phyloP scores from a whole-genome alignment of 2,113 vertebrate species.

The Emberiza fucata region DNA sequence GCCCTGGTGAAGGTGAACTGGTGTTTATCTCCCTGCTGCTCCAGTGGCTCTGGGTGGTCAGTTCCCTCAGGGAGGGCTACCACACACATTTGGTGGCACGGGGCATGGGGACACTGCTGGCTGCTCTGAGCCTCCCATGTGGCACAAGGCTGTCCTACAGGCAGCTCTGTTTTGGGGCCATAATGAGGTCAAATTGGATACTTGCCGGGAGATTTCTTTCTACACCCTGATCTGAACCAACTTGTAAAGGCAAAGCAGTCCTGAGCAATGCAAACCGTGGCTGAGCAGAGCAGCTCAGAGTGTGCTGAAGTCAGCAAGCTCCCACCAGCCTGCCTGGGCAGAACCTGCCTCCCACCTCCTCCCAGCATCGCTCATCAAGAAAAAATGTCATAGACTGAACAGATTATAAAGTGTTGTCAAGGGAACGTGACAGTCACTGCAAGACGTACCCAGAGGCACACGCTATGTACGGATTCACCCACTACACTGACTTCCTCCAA shows the following conservation, averaged over 20 bases:
- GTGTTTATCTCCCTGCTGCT: background rate
- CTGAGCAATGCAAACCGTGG: fast-evolving
- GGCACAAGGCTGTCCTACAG: background rate
- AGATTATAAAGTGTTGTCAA: conserved; percentile 35
- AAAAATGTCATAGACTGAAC: conserved; percentile 1
- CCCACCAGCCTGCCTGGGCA: background rate
- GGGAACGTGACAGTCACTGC: conserved; percentile 32
- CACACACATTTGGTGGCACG: fast-evolving
- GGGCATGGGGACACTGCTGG: fast-evolving
- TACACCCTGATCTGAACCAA: background rate
- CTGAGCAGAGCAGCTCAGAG: background rate
- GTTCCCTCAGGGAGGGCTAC: background rate
- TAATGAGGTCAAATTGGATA: background rate
- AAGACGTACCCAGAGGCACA: background rate
- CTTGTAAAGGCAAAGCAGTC: background rate
- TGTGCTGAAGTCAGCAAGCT: background rate
- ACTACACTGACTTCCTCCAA: background rate
- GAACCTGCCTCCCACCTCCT: conserved; percentile 30
- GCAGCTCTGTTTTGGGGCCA: background rate
- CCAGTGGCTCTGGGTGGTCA: background rate
- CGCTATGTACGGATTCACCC: fast-evolving
- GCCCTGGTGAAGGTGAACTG: background rate
- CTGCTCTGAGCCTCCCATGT: background rate
- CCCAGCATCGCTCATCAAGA: background rate
- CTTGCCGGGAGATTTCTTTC: background rate